Conservation (phyloP, 2,888 invertebrate species). For the Nipponacmea schrenckii region DNA sequence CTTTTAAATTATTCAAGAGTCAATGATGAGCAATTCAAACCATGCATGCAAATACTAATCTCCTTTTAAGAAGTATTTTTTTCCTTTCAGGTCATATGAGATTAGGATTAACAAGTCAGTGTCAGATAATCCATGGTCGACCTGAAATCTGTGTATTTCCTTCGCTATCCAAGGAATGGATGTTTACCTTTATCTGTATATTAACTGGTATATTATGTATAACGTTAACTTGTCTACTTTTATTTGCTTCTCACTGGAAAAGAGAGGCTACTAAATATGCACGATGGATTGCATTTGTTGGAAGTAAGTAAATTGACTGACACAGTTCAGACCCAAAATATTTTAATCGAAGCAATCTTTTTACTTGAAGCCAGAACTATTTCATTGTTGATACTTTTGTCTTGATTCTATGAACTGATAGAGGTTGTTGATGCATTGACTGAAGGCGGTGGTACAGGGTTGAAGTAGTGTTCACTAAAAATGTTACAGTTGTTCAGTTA, state of each 20-base stretch:
- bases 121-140: conserved; percentile 47
- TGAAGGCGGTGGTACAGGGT: too few species aligned
- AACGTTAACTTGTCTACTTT: conserved; percentile 44
- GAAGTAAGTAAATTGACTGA: conserved; percentile 40
- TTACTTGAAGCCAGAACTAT: neutral
- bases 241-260: conserved; percentile 50
- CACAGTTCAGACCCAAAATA: neutral
- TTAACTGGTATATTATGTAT: conserved; percentile 50
- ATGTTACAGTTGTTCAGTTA: too few species aligned
- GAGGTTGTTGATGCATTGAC: too few species aligned
- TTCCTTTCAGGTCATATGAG: conserved; percentile 42
- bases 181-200: conserved; percentile 49
- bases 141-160: conserved; percentile 48
- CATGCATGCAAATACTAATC: too few species aligned
- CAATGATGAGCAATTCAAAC: too few species aligned
- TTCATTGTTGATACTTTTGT: too few species aligned
- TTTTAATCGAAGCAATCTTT: neutral
- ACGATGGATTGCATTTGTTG: conserved; percentile 54
- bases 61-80: neutral
- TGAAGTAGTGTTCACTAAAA: too few species aligned
- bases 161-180: conserved; percentile 49
- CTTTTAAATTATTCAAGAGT: too few species aligned
- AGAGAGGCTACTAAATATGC: conserved; percentile 48
- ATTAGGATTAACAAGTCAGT: conserved; percentile 49
- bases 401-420: too few species aligned